Conservation (phyloP, 1,140 invertebrate species). For the Drosophila auraria region DNA sequence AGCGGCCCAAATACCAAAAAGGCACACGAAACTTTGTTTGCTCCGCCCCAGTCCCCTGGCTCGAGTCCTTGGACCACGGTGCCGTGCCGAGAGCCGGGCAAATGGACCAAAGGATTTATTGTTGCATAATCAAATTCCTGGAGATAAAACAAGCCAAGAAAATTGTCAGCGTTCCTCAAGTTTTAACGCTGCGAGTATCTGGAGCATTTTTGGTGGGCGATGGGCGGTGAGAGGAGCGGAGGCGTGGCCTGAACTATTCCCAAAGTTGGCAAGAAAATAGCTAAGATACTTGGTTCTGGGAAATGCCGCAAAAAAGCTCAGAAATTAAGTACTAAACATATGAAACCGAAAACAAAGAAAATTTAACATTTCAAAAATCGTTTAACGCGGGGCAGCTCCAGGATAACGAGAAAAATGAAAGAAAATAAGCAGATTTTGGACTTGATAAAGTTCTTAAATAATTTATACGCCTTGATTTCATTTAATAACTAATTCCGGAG, state of each 20-base stretch:
- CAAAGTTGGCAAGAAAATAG: constrained; percentile 33
- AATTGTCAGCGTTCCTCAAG: constrained; percentile 75
- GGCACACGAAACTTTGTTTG: constrained; percentile 62
- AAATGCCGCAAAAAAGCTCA: not conserved
- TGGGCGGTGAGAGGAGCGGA: not conserved
- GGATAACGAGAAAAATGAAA: too few species aligned
- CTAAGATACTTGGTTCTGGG: constrained; percentile 20
- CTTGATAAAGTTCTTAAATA: too few species aligned
- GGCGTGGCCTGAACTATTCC: constrained; percentile 40
- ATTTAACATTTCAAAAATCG: not conserved
- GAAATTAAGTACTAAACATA: constrained; percentile 17
- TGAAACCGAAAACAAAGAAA: constrained; percentile 10
- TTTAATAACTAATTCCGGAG: too few species aligned
- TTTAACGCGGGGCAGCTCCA: not conserved
- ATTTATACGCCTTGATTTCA: too few species aligned
- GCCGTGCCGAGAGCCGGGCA: constrained; percentile 8
- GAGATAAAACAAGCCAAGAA: constrained; percentile 69
- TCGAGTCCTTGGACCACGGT: constrained; percentile 10
- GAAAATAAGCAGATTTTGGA: too few species aligned
- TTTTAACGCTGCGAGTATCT: constrained; percentile 43
- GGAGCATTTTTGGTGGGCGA: constrained; percentile 11
- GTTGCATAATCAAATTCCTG: constrained; percentile 78
- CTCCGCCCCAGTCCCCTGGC: not conserved
- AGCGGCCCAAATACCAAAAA: constrained; percentile 69
- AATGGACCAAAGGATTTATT: constrained; percentile 81